phyloP scores from a whole-genome alignment of 37 sponge, comb jelly and placozoan genomes.

The Agelas oroides region DNA sequence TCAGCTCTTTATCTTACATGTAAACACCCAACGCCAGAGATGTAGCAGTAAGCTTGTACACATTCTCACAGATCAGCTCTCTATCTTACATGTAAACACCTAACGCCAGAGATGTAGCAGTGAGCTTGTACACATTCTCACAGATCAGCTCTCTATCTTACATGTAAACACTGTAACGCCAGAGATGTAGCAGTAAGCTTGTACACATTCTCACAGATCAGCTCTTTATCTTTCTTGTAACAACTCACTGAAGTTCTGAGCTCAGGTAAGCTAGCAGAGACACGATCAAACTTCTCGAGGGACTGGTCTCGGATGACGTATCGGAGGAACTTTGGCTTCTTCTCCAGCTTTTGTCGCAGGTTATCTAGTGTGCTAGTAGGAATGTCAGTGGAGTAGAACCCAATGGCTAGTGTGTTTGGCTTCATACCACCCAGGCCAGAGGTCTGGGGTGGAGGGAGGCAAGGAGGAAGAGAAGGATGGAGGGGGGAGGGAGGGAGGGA shows the following conservation, averaged over 20 bases:
- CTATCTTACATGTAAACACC: no score
- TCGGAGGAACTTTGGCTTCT: conserved; percentile 55
- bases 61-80: no score
- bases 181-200: no score
- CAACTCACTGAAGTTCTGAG: conserved; percentile 75
- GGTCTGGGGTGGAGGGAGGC: conserved; percentile 60
- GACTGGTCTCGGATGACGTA: conserved; percentile 52
- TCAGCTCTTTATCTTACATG: no score
- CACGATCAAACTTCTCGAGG: conserved; percentile 62
- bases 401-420: conserved; percentile 97
- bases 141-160: no score
- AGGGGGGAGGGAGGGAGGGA: conserved; percentile 7
- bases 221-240: no score
- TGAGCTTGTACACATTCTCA: no score
- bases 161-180: no score
- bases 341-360: conserved; percentile 34
- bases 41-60: no score
- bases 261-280: conserved; percentile 48
- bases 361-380: conserved; percentile 48
- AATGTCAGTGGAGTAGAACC: conserved; percentile 67
- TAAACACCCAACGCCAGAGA: no score
- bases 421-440: conserved; percentile 99
- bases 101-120: no score
- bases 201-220: no score
- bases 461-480: neutral